phyloP scores from a whole-genome alignment of 2,797 vertebrate genomes.

The Premnoplex brunnescens region DNA sequence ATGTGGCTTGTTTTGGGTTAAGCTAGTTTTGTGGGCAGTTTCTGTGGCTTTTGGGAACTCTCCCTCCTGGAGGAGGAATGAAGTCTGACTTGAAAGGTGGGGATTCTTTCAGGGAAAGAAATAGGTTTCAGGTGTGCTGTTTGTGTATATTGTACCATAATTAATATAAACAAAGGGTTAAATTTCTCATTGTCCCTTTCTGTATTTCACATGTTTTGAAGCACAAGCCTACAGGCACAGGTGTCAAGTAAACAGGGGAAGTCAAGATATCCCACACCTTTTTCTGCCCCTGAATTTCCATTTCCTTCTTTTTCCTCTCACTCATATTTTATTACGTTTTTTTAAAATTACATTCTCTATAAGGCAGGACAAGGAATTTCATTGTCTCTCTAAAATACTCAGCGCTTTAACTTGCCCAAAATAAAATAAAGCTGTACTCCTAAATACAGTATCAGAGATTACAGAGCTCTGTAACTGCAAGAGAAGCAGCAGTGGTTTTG shows the following conservation, averaged over 20 bases:
- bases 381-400: not conserved
- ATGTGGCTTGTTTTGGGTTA: not conserved
- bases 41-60: slow-evolving; percentile 4
- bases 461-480: not conserved
- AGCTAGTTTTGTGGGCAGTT: not conserved
- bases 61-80: not conserved
- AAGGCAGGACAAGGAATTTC: not conserved
- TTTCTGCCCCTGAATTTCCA: not conserved
- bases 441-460: not conserved
- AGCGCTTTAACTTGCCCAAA: not conserved
- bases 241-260: not conserved
- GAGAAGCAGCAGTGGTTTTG: slow-evolving; percentile 5
- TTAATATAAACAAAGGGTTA: not conserved
- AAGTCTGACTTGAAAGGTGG: slow-evolving; percentile 20
- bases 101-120: not conserved
- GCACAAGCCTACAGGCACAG: not conserved
- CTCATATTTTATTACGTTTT: not conserved
- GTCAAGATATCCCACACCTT: not conserved
- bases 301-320: not conserved
- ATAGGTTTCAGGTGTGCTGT: not conserved
- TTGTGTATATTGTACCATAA: not conserved
- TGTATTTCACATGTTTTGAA: not conserved
- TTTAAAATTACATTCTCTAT: not conserved
- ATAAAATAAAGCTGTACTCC: not conserved
- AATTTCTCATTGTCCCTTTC: not conserved